Evolutionary conservation across 1,140 invertebrate species (phyloP), one percentile per base, ranked within the genome.

Genomic region (Diorhabda carinulata): DNA sequence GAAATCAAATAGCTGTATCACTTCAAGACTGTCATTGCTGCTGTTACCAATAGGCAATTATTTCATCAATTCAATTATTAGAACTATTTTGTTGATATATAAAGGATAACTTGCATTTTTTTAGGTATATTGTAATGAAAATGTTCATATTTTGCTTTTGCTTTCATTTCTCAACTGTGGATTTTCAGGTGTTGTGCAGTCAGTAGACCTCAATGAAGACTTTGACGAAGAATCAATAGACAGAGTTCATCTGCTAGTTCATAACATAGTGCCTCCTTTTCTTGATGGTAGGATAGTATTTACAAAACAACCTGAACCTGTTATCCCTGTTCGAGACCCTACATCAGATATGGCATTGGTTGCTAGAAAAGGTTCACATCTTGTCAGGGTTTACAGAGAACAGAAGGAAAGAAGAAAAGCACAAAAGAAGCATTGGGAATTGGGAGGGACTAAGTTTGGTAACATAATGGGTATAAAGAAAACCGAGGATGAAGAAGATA

Each of bases 261-360:
- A 99, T 79, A 99, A 99, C 81, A 97, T 99, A 64, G 94, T 99
- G 3, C 98, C 98, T 2, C 98, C 98, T 5, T 99, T 99, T 83
- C 84, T 99, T 3, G 98, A 99, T 84, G 98, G 98, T 1, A 86
- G 98, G 57, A 98, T 99, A 78, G 97, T 98, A 0, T 99, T 99
- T 78, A 99, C 98, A 0, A 99, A 99, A 81, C 98, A 99, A 81
- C 96, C 96, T 5, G 97, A 99, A 81, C 96, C 96, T 64, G 93
- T 98, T 63, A 89, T 98, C 74, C 95, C 95, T 64, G 91, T 92
- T 78, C 82, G 94, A 85, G 98, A 99, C 86, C 92, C 96, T 0
- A 98, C 96, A 41, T 96, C 93, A 2, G 97, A 99, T 77, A 98
- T 99, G 96, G 98, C 98, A 0, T 84, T 98, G 56, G 91, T 98